Evolutionary conservation across 2,797 vertebrate genomes (phyloP).

Genomic region (Tapirus indicus): DNA sequence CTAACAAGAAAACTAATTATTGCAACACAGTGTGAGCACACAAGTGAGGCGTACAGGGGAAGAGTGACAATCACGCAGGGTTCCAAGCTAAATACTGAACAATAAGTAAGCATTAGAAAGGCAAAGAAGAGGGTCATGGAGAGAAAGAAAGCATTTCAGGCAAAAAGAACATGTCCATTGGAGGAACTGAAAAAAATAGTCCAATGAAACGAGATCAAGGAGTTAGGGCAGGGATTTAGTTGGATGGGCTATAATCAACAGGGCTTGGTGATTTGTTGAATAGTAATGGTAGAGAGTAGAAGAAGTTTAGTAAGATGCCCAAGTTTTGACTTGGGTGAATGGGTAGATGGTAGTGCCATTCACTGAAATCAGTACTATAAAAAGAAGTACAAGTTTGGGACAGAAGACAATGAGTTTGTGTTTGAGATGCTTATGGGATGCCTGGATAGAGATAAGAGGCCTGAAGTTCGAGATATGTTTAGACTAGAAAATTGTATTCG

Average conservation of each 20-base stretch:
- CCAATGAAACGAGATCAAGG: not conserved
- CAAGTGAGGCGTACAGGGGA: not conserved
- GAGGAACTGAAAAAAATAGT: not conserved
- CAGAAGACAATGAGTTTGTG: not conserved
- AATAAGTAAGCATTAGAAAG: not conserved
- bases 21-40: not conserved
- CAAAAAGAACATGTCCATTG: not conserved
- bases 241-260: not conserved
- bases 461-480: not conserved
- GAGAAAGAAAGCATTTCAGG: not conserved
- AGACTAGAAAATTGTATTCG: slow-evolving; percentile 12
- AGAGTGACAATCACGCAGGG: not conserved
- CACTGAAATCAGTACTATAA: not conserved
- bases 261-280: not conserved
- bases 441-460: not conserved
- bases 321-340: not conserved
- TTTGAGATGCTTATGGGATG: not conserved
- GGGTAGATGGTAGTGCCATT: not conserved
- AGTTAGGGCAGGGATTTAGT: not conserved
- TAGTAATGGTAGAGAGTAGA: not conserved
- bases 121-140: not conserved
- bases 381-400: not conserved
- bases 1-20: slow-evolving; percentile 26
- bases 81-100: not conserved
- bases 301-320: slow-evolving; percentile 15